These are phyloP conservation scores for Huso huso DNA, from an alignment of 2,797 vertebrate species.

Conservation along the genomic window DNA sequence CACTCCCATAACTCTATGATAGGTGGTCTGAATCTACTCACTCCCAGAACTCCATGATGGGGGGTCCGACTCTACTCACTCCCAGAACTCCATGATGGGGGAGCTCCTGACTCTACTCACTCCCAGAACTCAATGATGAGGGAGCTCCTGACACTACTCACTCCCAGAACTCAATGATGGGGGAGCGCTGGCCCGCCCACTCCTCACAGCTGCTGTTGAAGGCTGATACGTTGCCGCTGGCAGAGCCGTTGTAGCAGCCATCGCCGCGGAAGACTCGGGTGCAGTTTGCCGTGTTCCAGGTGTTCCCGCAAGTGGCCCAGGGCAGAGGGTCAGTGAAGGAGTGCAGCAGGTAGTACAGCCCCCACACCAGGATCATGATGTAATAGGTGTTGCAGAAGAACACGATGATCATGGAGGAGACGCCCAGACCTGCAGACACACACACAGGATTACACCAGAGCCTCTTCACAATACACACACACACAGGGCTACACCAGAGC, in stretches of 20 bases:
- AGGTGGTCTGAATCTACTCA: conserved; percentile 18
- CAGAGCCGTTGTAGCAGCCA: conserved; percentile 51
- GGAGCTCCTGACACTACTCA: conserved; percentile 22
- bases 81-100: conserved; percentile 75
- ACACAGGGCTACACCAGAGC: too few relatives aligned
- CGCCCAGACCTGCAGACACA: conserved; percentile 54
- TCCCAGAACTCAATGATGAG: conserved; percentile 53
- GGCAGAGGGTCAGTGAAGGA: conserved; percentile 68
- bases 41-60: conserved; percentile 14
- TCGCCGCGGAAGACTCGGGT: conserved; percentile 61
- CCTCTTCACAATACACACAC: too few relatives aligned
- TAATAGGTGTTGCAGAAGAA: conserved; percentile 82
- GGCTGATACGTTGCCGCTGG: not conserved
- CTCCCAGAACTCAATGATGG: conserved; percentile 38
- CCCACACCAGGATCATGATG: conserved; percentile 78
- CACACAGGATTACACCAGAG: too few relatives aligned
- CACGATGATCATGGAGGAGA: conserved; percentile 77
- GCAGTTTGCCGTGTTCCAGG: conserved; percentile 73
- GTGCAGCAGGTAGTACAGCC: conserved; percentile 70
- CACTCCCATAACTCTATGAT: conserved; percentile 28
- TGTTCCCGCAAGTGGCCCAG: conserved; percentile 70
- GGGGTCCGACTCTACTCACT: conserved; percentile 50
- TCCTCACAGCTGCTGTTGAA: conserved; percentile 23
- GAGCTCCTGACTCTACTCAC: conserved; percentile 60
- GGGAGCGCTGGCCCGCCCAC: conserved; percentile 18